A percentile compares a stretch with the other conserved stretches of the same genome.
These are phyloP conservation scores for Cygnus olor DNA, from an alignment of 2,797 vertebrate species.

Conservation along the genomic window DNA sequence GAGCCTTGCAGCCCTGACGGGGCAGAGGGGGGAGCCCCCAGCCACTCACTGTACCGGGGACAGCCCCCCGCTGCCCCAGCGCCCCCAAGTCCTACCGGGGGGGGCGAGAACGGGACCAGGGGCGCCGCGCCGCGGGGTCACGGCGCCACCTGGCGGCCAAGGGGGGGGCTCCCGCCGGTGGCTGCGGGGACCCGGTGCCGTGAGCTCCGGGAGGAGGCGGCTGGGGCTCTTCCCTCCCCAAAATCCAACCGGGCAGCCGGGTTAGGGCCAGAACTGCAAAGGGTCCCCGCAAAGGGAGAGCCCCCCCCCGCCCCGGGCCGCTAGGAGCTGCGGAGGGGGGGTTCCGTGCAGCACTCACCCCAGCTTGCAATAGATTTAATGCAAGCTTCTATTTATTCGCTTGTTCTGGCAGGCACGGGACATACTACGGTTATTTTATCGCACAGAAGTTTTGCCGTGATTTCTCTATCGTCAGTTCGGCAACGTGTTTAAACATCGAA, in stretches of 20 bases:
- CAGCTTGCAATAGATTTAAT: background rate
- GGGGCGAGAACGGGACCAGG: background rate
- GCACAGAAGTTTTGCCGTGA: background rate
- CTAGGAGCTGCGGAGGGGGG: too few relatives aligned
- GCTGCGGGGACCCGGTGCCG: too few relatives aligned
- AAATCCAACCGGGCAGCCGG: background rate
- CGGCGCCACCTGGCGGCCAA: conserved; percentile 8
- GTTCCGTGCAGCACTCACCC: background rate
- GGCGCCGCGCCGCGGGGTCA: background rate
- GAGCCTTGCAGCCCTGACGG: background rate
- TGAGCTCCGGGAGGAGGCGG: too few relatives aligned
- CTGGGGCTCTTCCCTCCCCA: background rate
- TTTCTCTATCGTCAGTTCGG: background rate
- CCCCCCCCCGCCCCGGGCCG: fast-evolving
- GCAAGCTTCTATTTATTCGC: background rate
- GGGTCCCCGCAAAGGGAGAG: fast-evolving
- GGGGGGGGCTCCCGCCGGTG: fast-evolving
- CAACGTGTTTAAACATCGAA: background rate
- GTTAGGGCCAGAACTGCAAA: background rate
- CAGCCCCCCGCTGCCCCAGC: background rate
- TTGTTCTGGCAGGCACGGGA: background rate
- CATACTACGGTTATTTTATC: background rate
- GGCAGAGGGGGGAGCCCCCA: background rate
- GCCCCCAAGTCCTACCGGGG: background rate
- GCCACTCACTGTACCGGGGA: too few relatives aligned